Evolutionary conservation across 30 jellyfish, hydroid and myxozoan genomes (phyloP).

Genomic region (Cassiopea xamachana): DNA sequence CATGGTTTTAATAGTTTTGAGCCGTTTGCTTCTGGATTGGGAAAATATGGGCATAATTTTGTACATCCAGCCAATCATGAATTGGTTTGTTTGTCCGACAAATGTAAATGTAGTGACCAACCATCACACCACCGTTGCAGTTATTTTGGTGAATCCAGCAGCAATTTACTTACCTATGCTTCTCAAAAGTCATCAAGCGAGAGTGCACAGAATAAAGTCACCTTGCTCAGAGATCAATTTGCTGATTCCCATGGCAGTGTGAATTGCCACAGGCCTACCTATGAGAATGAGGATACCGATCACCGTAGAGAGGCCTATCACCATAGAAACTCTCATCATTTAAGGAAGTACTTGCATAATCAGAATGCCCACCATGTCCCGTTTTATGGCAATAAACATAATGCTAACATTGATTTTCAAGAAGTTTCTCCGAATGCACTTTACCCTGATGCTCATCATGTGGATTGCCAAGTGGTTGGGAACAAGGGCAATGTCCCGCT

Average conservation of each 20-base stretch:
- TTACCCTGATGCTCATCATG: conserved; percentile 11
- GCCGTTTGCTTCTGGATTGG: neutral
- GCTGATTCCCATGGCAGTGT: neutral
- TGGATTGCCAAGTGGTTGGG: conserved; percentile 7
- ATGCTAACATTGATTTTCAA: neutral
- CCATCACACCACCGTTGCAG: conserved; percentile 13
- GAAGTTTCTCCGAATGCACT: too few species aligned
- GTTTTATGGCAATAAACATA: conserved; percentile 23
- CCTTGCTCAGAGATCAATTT: neutral
- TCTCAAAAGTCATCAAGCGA: conserved; percentile 2
- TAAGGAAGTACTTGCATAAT: neutral
- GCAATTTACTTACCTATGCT: neutral
- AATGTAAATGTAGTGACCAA: neutral
- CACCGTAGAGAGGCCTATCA: conserved; percentile 30
- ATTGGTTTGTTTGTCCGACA: neutral
- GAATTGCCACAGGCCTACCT: neutral
- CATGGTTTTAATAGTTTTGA: neutral
- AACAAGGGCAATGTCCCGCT: neutral
- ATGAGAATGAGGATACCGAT: neutral
- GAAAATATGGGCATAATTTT: neutral
- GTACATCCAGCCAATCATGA: neutral
- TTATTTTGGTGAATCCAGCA: neutral
- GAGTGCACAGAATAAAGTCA: neutral
- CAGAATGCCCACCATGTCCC: conserved; percentile 16
- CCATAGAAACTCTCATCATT: conserved; percentile 9